Evolutionary conservation across 2,113 vertebrate genomes (phyloP).

Genomic region (Mastomys coucha): DNA sequence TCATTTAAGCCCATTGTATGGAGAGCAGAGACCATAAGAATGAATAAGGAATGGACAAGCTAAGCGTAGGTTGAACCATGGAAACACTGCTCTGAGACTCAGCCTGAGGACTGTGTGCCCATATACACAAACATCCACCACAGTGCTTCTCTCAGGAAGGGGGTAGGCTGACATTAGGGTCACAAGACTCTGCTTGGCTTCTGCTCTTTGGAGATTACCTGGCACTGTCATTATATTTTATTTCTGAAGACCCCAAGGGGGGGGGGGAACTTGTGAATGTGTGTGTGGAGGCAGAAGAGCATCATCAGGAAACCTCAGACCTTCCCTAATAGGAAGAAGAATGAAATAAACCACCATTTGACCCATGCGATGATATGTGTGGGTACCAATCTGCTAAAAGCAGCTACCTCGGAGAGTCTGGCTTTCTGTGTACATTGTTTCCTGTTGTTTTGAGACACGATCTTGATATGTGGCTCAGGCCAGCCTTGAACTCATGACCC

Average conservation of each 20-base stretch:
- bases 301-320: background rate
- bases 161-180: background rate
- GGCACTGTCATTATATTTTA: background rate
- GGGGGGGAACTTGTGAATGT: background rate
- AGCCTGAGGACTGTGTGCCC: background rate
- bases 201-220: background rate
- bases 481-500: background rate
- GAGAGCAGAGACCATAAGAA: background rate
- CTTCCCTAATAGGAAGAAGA: background rate
- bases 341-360: background rate
- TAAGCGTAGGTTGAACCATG: background rate
- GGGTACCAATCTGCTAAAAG: background rate
- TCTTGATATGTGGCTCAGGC: background rate
- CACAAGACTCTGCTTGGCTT: background rate
- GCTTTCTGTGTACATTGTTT: background rate
- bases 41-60: background rate
- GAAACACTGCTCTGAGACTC: background rate
- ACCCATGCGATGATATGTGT: background rate
- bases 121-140: background rate
- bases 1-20: background rate
- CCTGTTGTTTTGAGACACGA: background rate
- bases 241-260: background rate
- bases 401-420: conserved; percentile 2
- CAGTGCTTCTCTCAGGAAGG: background rate
- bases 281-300: background rate